Conservation (phyloP, 2,888 invertebrate genomes). For the Mythimna albipuncta region DNA sequence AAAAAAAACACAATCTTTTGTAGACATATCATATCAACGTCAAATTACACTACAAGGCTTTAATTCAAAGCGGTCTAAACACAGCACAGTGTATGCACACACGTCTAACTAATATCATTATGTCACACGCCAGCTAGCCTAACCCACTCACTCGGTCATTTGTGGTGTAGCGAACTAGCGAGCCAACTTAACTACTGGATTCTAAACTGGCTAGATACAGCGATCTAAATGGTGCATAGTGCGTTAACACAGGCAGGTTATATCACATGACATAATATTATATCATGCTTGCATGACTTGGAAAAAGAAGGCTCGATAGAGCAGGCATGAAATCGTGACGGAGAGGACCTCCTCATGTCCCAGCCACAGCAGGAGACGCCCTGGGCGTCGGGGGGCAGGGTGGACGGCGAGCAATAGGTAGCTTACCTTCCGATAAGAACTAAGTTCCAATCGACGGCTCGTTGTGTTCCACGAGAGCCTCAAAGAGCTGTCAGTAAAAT, state of each 20-base stretch:
- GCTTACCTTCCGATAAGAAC: too few relatives aligned
- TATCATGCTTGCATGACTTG: background rate
- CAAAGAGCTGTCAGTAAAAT: too few relatives aligned
- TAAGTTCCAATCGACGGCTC: too few relatives aligned
- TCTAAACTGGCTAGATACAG: conserved; percentile 9
- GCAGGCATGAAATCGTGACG: too few relatives aligned
- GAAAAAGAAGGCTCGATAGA: background rate
- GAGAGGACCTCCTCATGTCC: too few relatives aligned
- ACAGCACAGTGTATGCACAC: conserved; percentile 37
- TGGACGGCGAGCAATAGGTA: too few relatives aligned
- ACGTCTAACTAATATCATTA: conserved; percentile 46
- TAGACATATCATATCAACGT: background rate
- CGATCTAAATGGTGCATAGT: conserved; percentile 33
- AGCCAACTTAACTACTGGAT: conserved; percentile 5
- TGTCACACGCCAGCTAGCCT: conserved; percentile 28
- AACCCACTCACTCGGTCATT: conserved; percentile 46
- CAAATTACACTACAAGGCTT: background rate
- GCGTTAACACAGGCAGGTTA: background rate
- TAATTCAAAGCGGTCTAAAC: conserved; percentile 32
- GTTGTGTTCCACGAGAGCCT: too few relatives aligned
- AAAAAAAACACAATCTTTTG: too few relatives aligned
- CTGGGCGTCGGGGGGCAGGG: too few relatives aligned
- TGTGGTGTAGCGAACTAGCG: conserved; percentile 12
- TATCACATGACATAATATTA: conserved; percentile 4
- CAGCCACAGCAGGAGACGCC: too few relatives aligned